Conservation (phyloP, 1,140 invertebrate species). For the Danaus melanippus region DNA sequence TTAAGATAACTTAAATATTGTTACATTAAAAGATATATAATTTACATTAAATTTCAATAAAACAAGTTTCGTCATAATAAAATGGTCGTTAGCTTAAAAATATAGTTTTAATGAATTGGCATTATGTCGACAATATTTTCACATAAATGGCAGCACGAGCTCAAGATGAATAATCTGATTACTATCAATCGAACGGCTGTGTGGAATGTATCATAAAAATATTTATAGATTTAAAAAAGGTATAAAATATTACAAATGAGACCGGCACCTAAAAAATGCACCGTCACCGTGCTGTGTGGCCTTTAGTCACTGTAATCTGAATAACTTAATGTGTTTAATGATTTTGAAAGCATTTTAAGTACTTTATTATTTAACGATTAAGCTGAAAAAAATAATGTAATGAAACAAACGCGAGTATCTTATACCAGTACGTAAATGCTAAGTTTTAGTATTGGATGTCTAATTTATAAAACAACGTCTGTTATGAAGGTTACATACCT, state of each 20-base stretch:
- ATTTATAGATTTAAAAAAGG: slow-evolving; percentile 49
- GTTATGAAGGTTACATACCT: too few species aligned
- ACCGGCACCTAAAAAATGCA: slow-evolving; percentile 36
- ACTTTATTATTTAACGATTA: too few species aligned
- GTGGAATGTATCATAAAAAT: slow-evolving; percentile 50
- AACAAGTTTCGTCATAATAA: too few species aligned
- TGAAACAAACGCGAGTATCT: not conserved
- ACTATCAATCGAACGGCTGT: slow-evolving; percentile 35
- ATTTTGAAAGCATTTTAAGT: slow-evolving; percentile 20
- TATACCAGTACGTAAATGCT: too few species aligned
- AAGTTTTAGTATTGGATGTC: too few species aligned
- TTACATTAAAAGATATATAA: too few species aligned
- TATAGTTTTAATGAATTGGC: slow-evolving; percentile 8
- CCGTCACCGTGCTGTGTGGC: slow-evolving; percentile 45
- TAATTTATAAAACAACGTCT: too few species aligned
- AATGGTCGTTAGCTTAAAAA: too few species aligned
- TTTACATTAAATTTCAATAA: too few species aligned
- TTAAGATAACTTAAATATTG: too few species aligned
- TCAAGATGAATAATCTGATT: slow-evolving; percentile 38
- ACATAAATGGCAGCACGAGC: slow-evolving; percentile 15
- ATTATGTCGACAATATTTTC: slow-evolving; percentile 11
- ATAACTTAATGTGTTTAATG: slow-evolving; percentile 32
- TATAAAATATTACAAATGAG: slow-evolving; percentile 50
- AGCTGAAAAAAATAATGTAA: not conserved
- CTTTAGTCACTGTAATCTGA: slow-evolving; percentile 28